Evolutionary conservation across 2,797 vertebrate genomes (phyloP), one percentile per base, ranked within the genome.

Genomic region (Pantherophis alleghaniensis): DNA sequence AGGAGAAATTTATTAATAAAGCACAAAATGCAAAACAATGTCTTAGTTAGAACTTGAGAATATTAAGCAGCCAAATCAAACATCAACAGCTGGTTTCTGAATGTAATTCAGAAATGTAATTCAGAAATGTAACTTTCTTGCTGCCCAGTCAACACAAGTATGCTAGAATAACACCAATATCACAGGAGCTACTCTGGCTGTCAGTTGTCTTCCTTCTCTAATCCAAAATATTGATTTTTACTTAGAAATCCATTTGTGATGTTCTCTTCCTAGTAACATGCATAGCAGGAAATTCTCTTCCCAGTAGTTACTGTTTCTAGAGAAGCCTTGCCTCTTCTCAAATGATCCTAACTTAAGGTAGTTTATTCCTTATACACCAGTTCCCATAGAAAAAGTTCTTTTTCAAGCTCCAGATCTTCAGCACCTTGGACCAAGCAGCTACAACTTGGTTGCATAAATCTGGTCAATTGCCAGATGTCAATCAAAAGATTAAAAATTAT

Each of bases 1-100:
- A 96, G 42, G n/a, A 95, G 55, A 92, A 94, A 96, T 95, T 96
- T 95, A 94, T 95, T 97, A 96, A 93, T 94, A 95, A 95, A 37
- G 92, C 28, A 89, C 20, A 92, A 94, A 87, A 86, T 90, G 86
- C 22, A 96, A 93, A 95, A 74, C 66, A 95, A 93, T 92, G 11
- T 93, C 96, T 96, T 95, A 93, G 96, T 95, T 92, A 95, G 95
- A 95, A 83, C 93, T 93, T 24, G 47, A 94, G 57, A 91, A 63
- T 92, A 95, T 94, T 94, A 94, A 96, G 92, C 10, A 93, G 42
- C 47, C 94, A 96, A 95, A 95, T 90, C 9, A 53, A 89, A 89
- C 22, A 79, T 37, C 37, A 89, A 42, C 18, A 59, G 24, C 86
- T 87, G 57, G 42, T 69, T 69, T 69, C 66, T 7, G 13, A 32